Base-by-base conservation (phyloP, 2,113 vertebrate genomes). In the Calonectris borealis region DNA sequence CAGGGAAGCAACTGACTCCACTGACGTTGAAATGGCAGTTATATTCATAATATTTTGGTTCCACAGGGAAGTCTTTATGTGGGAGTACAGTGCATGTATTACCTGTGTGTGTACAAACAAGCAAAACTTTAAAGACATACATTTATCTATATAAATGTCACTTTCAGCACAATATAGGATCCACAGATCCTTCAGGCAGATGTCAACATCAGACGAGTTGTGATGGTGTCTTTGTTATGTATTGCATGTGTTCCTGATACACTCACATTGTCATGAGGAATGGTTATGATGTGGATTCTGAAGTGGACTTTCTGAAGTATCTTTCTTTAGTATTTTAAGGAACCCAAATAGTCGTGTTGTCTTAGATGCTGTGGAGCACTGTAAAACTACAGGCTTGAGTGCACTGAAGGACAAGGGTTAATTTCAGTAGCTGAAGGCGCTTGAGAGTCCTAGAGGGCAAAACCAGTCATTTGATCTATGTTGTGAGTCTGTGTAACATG, bases 41-140 rank as follows among this genome's bases (percentile, higher is more conserved):
- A 38, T 9, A 68, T 21, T 85, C 38, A 19, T 40, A 87, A 76
- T 75, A 24, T 89, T 82, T 95, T 85, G 22, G 62, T 82, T 82
- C 86, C 21, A 64, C 22, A 8, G 64, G 75, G 75, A 88, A 83
- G 58, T 62, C 34, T 82, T 52, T 70, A 13, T 55, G 77, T 95
- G 73, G 91, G 90, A 93, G 72, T 88, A 25, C 29, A 70, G 42
- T 52, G 75, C 46, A 73, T 88, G 20, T 46, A 83, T 94, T 95
- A 90, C 81, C 64, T 61, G 2, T 24, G 57, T 92, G 80, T 89
- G 34, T 86, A 79, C 81, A 94, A 93, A 96, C 83, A 96, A 89
- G 66, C 27, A 65, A 71, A 94, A 87, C 38, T 77, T 42, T 51
- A 76, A 64, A 79, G 54, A 61, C 13, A 21, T 1, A 3, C 13